These are phyloP conservation scores for Magallana gigas DNA, from an alignment of 1,140 invertebrate species.

Conservation along the genomic window DNA sequence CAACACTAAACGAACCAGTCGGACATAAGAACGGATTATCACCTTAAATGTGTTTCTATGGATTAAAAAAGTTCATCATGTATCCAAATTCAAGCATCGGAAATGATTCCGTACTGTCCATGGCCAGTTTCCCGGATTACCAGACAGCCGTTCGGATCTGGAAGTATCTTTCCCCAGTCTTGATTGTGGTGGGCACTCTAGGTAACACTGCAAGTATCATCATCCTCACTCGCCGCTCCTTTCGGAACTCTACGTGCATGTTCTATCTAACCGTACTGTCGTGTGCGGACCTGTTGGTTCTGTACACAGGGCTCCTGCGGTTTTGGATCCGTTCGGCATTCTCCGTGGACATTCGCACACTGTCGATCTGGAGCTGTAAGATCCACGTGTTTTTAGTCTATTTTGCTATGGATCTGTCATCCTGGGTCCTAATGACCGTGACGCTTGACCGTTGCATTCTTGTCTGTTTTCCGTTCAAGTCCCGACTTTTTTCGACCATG, in stretches of 20 bases:
- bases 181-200: conserved; percentile 67
- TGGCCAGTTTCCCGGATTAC: conserved; percentile 43
- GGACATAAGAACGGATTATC: too few relatives aligned
- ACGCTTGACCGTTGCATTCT: conserved; percentile 68
- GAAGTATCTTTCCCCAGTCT: conserved; percentile 60
- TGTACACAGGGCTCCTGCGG: conserved; percentile 67
- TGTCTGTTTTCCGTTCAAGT: conserved; percentile 62
- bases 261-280: conserved; percentile 69
- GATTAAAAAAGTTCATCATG: too few relatives aligned
- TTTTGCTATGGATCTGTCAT: conserved; percentile 62
- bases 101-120: too few relatives aligned
- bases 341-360: conserved; percentile 57
- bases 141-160: conserved; percentile 59
- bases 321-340: conserved; percentile 64
- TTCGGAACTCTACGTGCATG: conserved; percentile 66
- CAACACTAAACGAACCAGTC: too few relatives aligned
- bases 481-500: conserved; percentile 59
- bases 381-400: conserved; percentile 70
- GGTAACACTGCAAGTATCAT: conserved; percentile 68
- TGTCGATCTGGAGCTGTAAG: conserved; percentile 64
- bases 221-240: conserved; percentile 60
- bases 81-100: too few relatives aligned
- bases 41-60: too few relatives aligned
- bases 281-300: conserved; percentile 63
- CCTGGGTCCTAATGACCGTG: conserved; percentile 69